Evolutionary conservation across 2,797 vertebrate species (phyloP).

Genomic region (Danio choprae): DNA sequence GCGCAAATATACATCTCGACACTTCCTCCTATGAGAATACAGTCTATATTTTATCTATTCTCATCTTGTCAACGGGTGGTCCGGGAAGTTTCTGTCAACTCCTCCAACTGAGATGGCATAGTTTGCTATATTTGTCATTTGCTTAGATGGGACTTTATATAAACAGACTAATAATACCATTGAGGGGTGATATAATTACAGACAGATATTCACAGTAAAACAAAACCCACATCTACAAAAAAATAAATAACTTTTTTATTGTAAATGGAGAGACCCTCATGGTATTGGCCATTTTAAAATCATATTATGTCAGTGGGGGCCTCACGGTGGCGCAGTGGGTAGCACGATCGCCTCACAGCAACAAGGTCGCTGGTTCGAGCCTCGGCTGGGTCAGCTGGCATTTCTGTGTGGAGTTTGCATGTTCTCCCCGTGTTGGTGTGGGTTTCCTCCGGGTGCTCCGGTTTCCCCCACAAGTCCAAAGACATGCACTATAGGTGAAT

Average conservation of each 20-base stretch:
- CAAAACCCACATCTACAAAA: too few relatives aligned
- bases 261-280: neutral
- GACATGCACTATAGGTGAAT: too few relatives aligned
- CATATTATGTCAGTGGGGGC: too few relatives aligned
- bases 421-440: too few relatives aligned
- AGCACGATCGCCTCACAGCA: too few relatives aligned
- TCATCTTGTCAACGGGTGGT: constrained; percentile 41
- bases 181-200: neutral
- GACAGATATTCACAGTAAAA: neutral
- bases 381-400: too few relatives aligned
- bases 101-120: neutral
- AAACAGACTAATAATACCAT: neutral
- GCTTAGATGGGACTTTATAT: neutral
- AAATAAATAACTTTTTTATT: neutral
- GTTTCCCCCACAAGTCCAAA: too few relatives aligned
- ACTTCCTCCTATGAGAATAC: constrained; percentile 67
- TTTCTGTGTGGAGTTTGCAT: too few relatives aligned
- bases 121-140: constrained; percentile 5
- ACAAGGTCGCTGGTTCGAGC: too few relatives aligned
- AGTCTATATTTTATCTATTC: constrained; percentile 43
- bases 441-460: too few relatives aligned
- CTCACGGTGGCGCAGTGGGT: too few relatives aligned
- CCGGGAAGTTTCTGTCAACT: constrained; percentile 24
- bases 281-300: neutral
- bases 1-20: constrained; percentile 62